Conservation (phyloP, 2,797 vertebrate species). For the Trichosurus vulpecula region DNA sequence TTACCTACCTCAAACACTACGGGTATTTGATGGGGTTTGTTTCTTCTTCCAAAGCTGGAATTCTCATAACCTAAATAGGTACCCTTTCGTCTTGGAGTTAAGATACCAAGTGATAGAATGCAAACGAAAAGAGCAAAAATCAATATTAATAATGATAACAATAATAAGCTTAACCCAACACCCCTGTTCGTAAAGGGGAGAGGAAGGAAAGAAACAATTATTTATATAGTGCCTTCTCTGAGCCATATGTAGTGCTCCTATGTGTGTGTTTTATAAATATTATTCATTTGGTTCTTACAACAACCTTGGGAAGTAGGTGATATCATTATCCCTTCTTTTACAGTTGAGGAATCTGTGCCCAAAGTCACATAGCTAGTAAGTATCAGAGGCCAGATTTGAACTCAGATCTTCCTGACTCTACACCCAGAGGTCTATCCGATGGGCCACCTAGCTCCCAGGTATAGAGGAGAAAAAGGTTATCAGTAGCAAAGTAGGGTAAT, state of each 20-base stretch:
- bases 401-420: neutral
- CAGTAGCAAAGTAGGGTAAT: too few species aligned
- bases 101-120: neutral
- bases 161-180: too few species aligned
- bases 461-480: too few species aligned
- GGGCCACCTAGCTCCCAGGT: too few species aligned
- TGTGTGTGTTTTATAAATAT: neutral
- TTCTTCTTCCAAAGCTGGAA: neutral
- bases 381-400: neutral
- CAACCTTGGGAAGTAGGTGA: neutral
- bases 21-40: neutral
- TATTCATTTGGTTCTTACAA: neutral
- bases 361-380: neutral
- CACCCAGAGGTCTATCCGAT: too few species aligned
- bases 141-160: too few species aligned
- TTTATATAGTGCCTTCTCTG: neutral
- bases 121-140: too few species aligned
- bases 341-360: neutral
- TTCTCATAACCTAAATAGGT: neutral
- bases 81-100: constrained; percentile 5
- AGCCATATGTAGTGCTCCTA: neutral
- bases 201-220: neutral
- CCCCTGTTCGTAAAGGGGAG: neutral
- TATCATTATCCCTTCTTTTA: neutral
- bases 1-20: neutral